A percentile compares a stretch with the other conserved stretches of the same genome.
phyloP scores from a whole-genome alignment of 2,888 invertebrate species.

The Erannis defoliaria region DNA sequence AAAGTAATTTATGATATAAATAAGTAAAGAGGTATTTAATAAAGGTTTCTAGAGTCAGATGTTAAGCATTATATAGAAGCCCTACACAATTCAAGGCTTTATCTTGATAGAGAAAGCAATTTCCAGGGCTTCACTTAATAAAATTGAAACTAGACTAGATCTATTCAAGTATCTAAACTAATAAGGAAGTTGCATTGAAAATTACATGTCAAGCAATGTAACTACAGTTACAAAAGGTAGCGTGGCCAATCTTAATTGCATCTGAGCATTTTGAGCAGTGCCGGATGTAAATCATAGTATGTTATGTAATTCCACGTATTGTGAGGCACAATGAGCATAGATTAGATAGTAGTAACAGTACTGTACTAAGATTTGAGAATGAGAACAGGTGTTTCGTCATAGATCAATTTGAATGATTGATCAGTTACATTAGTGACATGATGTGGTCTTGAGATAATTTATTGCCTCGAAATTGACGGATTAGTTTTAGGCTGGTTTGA shows the following conservation, averaged over 20 bases:
- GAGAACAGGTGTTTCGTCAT: constrained; percentile 35
- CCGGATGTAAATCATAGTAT: constrained; percentile 34
- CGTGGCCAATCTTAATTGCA: constrained; percentile 37
- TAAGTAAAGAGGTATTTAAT: no score
- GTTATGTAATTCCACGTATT: constrained; percentile 37
- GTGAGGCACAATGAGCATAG: neutral
- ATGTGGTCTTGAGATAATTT: constrained; percentile 38
- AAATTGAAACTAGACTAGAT: constrained; percentile 14
- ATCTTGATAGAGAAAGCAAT: constrained; percentile 24
- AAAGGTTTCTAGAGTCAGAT: no score
- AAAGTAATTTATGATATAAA: no score
- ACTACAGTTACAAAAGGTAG: constrained; percentile 26
- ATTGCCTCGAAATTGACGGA: constrained; percentile 29
- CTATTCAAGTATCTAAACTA: constrained; percentile 20
- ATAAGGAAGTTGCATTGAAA: constrained; percentile 34
- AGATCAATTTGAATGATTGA: constrained; percentile 45
- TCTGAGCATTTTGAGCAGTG: constrained; percentile 29
- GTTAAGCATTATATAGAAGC: constrained; percentile 5
- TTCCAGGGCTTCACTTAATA: constrained; percentile 27
- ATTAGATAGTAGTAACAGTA: neutral
- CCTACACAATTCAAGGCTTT: constrained; percentile 1
- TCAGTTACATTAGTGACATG: constrained; percentile 38
- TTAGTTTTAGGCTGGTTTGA: constrained; percentile 13
- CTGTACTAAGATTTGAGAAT: constrained; percentile 1
- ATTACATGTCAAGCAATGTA: constrained; percentile 34